Evolutionary conservation across 2,797 vertebrate genomes (phyloP).

Genomic region (Chelmon rostratus): DNA sequence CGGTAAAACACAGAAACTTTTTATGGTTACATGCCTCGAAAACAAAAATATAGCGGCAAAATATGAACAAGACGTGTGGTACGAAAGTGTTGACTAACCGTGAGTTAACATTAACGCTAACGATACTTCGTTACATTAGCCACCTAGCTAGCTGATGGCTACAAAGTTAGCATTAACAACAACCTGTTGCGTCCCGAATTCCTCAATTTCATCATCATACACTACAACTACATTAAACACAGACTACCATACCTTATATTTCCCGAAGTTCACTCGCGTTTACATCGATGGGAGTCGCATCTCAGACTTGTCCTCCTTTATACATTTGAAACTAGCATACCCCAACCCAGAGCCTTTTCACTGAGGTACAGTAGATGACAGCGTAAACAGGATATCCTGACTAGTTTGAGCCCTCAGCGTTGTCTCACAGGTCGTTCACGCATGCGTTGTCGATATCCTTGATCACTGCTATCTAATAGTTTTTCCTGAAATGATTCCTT

Average conservation of each 20-base stretch:
- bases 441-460: not conserved
- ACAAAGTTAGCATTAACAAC: slow-evolving; percentile 58
- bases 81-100: not conserved
- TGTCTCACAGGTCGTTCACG: slow-evolving; percentile 55
- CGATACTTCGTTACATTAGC: slow-evolving; percentile 21
- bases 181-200: slow-evolving; percentile 73
- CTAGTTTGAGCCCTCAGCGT: slow-evolving; percentile 26
- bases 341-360: not conserved
- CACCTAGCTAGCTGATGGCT: slow-evolving; percentile 39
- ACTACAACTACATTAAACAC: not conserved
- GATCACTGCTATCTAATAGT: not conserved
- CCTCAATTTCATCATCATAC: not conserved
- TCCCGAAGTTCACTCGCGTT: slow-evolving; percentile 20
- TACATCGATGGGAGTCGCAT: slow-evolving; percentile 46
- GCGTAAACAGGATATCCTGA: slow-evolving; percentile 54
- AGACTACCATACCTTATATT: slow-evolving; percentile 60
- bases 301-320: slow-evolving; percentile 20
- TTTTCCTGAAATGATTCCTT: not conserved
- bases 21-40: not conserved
- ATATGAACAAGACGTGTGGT: rapidly evolving
- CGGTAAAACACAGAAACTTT: not conserved
- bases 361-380: not conserved
- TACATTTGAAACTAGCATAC: not conserved
- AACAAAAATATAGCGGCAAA: not conserved
- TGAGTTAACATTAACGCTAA: too few relatives aligned